These are phyloP conservation scores for Cosmia pyralina DNA, from an alignment of 2,888 invertebrate species.

Conservation along the genomic window DNA sequence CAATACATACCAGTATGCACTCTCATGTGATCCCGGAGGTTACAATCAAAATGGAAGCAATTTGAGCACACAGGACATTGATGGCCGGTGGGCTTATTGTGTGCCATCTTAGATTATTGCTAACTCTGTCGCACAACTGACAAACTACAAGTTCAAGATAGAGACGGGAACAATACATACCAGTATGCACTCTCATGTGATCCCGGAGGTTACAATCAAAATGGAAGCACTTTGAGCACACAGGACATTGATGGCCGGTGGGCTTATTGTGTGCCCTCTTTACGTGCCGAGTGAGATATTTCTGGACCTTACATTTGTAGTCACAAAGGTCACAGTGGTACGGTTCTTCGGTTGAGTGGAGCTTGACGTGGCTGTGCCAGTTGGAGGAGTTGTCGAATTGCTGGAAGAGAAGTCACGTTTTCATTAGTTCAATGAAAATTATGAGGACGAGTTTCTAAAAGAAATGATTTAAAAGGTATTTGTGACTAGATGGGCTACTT, in stretches of 20 bases:
- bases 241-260: conserved; percentile 63
- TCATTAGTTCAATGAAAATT: neutral
- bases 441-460: neutral
- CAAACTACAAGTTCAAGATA: too few relatives aligned
- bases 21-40: conserved; percentile 70
- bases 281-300: conserved; percentile 72
- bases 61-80: conserved; percentile 74
- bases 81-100: conserved; percentile 55
- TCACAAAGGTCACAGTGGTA: conserved; percentile 72
- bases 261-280: conserved; percentile 65
- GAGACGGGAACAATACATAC: conserved; percentile 28
- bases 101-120: conserved; percentile 61
- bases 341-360: conserved; percentile 65
- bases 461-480: too few relatives aligned
- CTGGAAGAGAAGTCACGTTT: conserved; percentile 58
- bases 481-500: too few relatives aligned
- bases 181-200: conserved; percentile 76
- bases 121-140: too few relatives aligned
- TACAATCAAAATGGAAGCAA: conserved; percentile 69
- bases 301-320: conserved; percentile 71
- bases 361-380: conserved; percentile 62
- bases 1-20: conserved; percentile 71
- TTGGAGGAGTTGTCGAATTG: conserved; percentile 62
- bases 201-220: conserved; percentile 62
- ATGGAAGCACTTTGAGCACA: conserved; percentile 75